Conservation (phyloP, 1,140 invertebrate genomes). For the Sycobia sp. region DNA sequence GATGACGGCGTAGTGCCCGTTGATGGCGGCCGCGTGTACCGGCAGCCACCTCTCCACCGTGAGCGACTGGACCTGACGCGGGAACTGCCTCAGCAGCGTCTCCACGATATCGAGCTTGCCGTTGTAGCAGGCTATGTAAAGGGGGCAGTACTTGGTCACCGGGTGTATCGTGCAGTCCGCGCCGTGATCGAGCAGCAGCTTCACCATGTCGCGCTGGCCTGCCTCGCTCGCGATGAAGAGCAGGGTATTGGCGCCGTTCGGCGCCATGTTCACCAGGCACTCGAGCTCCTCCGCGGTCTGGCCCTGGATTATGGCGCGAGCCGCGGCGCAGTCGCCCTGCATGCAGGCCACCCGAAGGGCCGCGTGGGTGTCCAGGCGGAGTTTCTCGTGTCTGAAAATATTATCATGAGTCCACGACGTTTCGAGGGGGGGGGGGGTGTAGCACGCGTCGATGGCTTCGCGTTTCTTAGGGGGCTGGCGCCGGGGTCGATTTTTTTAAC, state of each 20-base stretch:
- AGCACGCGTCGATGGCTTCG: too few species aligned
- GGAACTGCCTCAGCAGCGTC: constrained; percentile 74
- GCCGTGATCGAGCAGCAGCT: constrained; percentile 77
- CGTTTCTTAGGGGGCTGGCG: too few species aligned
- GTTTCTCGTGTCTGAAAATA: constrained; percentile 66
- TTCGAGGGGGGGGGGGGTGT: too few species aligned
- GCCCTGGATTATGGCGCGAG: constrained; percentile 70
- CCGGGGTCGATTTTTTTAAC: too few species aligned
- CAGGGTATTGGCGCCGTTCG: constrained; percentile 83
- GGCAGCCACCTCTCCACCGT: constrained; percentile 93
- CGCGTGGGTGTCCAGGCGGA: constrained; percentile 71
- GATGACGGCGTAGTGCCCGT: constrained; percentile 79
- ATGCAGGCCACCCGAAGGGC: constrained; percentile 75
- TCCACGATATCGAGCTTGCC: constrained; percentile 82
- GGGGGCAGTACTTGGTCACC: constrained; percentile 87
- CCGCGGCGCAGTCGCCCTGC: constrained; percentile 69
- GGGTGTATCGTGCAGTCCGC: constrained; percentile 87
- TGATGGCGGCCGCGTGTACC: constrained; percentile 89
- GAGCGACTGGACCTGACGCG: constrained; percentile 72
- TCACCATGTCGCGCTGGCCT: constrained; percentile 81
- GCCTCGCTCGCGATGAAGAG: constrained; percentile 83
- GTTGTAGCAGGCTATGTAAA: constrained; percentile 90
- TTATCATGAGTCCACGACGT: not conserved
- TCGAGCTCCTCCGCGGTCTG: constrained; percentile 68
- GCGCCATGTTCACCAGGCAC: constrained; percentile 82